phyloP scores from a whole-genome alignment of 2,888 invertebrate genomes.

The Pimpla rufipes region DNA sequence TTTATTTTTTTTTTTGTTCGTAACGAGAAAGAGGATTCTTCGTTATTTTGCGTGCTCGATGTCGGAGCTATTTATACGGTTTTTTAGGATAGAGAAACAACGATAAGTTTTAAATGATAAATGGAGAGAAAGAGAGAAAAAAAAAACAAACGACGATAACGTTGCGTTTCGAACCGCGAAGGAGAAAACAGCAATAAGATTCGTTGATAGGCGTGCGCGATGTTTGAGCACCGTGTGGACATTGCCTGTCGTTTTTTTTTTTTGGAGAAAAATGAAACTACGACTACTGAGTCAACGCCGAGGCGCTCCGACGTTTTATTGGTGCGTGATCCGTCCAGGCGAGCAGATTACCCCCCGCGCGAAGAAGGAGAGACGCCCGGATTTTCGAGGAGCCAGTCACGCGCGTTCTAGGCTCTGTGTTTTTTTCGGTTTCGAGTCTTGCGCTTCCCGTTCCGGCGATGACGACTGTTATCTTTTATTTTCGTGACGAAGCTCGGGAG shows the following conservation, averaged over 20 bases:
- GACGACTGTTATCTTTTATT: not conserved
- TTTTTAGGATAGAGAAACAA: slow-evolving; percentile 68
- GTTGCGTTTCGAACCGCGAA: slow-evolving; percentile 71
- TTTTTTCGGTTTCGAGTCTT: not conserved
- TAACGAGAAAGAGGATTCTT: slow-evolving; percentile 34
- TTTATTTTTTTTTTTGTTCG: slow-evolving; percentile 50
- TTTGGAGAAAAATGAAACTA: slow-evolving; percentile 20
- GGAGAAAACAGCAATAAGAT: slow-evolving; percentile 76
- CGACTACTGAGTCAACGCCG: slow-evolving; percentile 5
- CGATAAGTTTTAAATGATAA: slow-evolving; percentile 67
- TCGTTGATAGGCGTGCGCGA: slow-evolving; percentile 72
- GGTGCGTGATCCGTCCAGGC: slow-evolving; percentile 8
- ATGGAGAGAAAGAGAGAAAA: too few species aligned
- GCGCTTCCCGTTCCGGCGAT: not conserved
- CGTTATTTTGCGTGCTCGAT: slow-evolving; percentile 71
- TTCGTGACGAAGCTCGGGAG: not conserved
- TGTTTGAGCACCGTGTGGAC: slow-evolving; percentile 76
- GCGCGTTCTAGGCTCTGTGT: not conserved
- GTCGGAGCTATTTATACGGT: slow-evolving; percentile 75
- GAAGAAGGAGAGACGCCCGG: not conserved
- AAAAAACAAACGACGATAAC: slow-evolving; percentile 17
- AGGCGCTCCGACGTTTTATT: not conserved
- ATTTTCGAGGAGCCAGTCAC: not conserved
- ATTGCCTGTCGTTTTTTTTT: slow-evolving; percentile 78
- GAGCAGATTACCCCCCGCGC: not conserved